Evolutionary conservation across 2,113 vertebrate species (phyloP), one percentile per base, ranked within the genome.

Genomic region (Bombycilla garrulus): DNA sequence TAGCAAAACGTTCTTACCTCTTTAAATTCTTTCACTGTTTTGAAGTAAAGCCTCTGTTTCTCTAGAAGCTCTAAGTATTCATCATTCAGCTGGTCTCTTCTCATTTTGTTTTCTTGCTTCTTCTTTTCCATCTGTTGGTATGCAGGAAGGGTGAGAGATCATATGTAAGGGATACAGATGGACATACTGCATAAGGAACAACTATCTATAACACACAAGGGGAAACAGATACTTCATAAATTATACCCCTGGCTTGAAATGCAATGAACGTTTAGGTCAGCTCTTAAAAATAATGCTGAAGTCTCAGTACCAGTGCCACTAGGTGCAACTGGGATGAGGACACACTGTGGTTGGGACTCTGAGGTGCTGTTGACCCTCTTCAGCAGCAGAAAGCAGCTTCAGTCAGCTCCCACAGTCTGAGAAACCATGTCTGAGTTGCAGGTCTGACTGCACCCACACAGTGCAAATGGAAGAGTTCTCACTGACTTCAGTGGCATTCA

Each of bases 101-200:
- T 97, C 99, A 99, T 99, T 96, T 99, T 99, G 96, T 99, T 99
- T 96, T 99, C 99, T 95, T 99, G 99, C 83, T 99, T 99, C 94
- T 99, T 99, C 95, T 99, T 99, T 97, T 99, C 99, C 99, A 99
- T 99, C 99, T 99, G 95, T 94, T 72, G 60, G 62, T 18, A 44
- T 16, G 81, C 12, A 93, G 20, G 66, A 82, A 45, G 31, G n/a
- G 18, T 18, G 54, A 92, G 67, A 88, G 54, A 77, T 47, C 22
- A 14, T 13, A 67, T 21, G 22, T 38, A 47, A 42, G 48, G 40
- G 38, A 83, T 36, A 28, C 20, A 54, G 15, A 48, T 3, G 11
- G 62, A 61, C 20, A 45, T 9, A 21, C 7, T 62, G 38, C 66
- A 6, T 15, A 44, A 61, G 53, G 36, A 87, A 79, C 31, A 86